Percentiles rank a stretch among this genome's conserved stretches.
These are phyloP conservation scores for Xylota sylvarum DNA, from an alignment of 2,888 invertebrate species.

Conservation along the genomic window DNA sequence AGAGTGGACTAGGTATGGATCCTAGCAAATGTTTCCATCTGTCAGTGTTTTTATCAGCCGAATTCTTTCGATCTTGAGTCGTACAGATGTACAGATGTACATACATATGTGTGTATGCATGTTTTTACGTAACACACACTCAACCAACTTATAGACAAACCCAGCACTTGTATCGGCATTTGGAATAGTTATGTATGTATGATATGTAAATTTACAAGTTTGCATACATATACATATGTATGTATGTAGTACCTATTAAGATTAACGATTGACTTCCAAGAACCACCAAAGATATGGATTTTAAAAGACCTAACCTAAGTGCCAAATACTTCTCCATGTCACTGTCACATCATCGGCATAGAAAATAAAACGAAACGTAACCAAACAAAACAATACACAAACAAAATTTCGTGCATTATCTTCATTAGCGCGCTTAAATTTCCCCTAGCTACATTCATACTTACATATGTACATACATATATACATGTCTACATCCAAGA, in stretches of 20 bases:
- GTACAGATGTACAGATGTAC: too few species aligned
- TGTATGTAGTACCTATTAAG: too few species aligned
- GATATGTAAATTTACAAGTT: not conserved
- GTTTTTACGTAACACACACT: too few species aligned
- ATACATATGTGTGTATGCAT: too few species aligned
- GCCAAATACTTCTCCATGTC: slow-evolving; percentile 37
- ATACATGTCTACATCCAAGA: not conserved
- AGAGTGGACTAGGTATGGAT: too few species aligned
- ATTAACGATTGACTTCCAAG: not conserved
- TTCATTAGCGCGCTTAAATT: slow-evolving; percentile 38
- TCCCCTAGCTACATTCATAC: not conserved
- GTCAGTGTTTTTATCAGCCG: too few species aligned
- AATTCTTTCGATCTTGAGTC: too few species aligned
- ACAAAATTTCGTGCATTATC: slow-evolving; percentile 36
- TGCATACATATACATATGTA: too few species aligned
- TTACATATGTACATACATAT: not conserved
- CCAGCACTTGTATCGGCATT: too few species aligned
- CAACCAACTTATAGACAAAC: too few species aligned
- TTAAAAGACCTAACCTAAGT: slow-evolving; percentile 35
- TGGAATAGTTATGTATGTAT: too few species aligned
- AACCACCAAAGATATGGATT: not conserved
- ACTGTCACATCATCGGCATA: slow-evolving; percentile 31
- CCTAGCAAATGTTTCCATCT: too few species aligned
- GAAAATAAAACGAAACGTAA: not conserved
- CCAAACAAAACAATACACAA: not conserved